These are phyloP conservation scores for Odontomachus brunneus DNA, from an alignment of 1,140 invertebrate species.

Conservation along the genomic window DNA sequence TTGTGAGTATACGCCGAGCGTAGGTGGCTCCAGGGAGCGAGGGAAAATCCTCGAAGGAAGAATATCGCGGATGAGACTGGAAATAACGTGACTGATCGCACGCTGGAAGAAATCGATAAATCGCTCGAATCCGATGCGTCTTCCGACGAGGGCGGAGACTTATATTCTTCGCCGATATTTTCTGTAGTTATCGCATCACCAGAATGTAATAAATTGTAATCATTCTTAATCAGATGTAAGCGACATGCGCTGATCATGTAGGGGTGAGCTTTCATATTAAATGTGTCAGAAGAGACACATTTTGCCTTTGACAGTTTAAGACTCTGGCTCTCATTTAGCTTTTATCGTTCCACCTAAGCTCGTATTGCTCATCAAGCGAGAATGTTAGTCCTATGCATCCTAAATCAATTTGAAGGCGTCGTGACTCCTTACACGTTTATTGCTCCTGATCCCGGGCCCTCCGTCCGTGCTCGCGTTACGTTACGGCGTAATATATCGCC, in stretches of 20 bases:
- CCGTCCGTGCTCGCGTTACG: constrained; percentile 37
- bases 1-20: constrained; percentile 27
- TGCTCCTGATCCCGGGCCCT: constrained; percentile 29
- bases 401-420: constrained; percentile 53
- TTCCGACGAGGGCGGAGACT: not conserved
- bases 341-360: not conserved
- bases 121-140: not conserved
- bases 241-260: too few species aligned
- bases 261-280: not conserved
- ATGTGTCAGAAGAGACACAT: not conserved
- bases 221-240: not conserved
- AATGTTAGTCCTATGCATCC: constrained; percentile 14
- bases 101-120: not conserved
- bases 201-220: not conserved
- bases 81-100: constrained; percentile 14
- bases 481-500: constrained; percentile 67
- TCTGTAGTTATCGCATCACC: not conserved
- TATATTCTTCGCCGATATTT: not conserved
- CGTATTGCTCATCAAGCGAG: not conserved
- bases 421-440: constrained; percentile 56
- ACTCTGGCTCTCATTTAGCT: not conserved
- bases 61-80: constrained; percentile 34
- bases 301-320: not conserved
- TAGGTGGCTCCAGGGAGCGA: not conserved
- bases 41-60: constrained; percentile 26